A percentile compares a stretch with the other conserved stretches of the same genome.
Evolutionary conservation across 37 sponge, comb jelly and placozoan species (phyloP).

Genomic region (Tethya wilhelma): DNA sequence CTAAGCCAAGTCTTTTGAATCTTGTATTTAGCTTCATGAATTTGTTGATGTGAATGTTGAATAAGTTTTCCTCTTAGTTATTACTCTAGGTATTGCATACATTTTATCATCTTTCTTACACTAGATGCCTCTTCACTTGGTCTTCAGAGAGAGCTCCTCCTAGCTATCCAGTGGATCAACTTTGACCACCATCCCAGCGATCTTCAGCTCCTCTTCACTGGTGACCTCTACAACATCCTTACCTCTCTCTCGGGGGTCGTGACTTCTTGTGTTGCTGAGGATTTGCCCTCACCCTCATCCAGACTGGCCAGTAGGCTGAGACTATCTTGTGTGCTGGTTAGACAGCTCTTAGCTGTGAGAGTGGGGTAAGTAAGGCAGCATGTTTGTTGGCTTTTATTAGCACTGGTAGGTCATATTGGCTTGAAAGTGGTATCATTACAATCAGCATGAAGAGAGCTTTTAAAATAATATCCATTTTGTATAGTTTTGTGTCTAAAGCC

Average conservation of each 20-base stretch:
- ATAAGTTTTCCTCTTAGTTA: not conserved
- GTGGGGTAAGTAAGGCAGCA: conserved; percentile 65
- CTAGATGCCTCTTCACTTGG: not conserved
- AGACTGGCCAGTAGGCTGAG: not conserved
- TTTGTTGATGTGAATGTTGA: not conserved
- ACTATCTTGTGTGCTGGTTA: not conserved
- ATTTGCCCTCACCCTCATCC: not conserved
- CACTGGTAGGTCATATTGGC: too few relatives aligned
- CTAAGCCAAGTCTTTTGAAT: not conserved
- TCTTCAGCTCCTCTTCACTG: conserved; percentile 47
- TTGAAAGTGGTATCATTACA: too few relatives aligned
- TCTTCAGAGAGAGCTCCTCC: conserved; percentile 27
- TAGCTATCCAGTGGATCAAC: conserved; percentile 53
- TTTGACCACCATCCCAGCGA: conserved; percentile 47
- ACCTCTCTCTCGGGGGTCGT: conserved; percentile 25
- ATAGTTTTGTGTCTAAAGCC: conserved; percentile 33
- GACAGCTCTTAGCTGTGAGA: conserved; percentile 35
- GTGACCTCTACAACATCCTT: conserved; percentile 20
- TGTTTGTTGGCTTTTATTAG: too few relatives aligned
- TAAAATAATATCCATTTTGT: too few relatives aligned
- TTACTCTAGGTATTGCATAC: not conserved
- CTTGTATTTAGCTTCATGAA: not conserved
- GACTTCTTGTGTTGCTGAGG: not conserved
- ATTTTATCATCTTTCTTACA: not conserved
- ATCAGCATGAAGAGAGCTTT: too few relatives aligned